Evolutionary conservation across 1,140 invertebrate genomes (phyloP).

Genomic region (Cydia strobilella): DNA sequence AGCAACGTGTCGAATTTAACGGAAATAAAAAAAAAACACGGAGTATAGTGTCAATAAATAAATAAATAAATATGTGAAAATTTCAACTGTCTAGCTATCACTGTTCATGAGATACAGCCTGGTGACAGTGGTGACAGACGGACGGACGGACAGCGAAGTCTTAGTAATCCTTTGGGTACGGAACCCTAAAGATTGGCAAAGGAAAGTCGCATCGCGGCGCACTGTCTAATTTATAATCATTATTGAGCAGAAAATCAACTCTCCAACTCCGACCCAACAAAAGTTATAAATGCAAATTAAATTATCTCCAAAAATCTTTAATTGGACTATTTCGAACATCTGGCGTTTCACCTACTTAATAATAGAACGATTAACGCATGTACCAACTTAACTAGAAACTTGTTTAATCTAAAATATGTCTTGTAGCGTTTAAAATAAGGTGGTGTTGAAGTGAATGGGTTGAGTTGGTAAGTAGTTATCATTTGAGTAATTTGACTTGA

Average conservation of each 20-base stretch:
- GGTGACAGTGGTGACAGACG: too few species aligned
- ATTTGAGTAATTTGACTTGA: conserved; percentile 18
- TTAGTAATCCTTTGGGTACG: too few species aligned
- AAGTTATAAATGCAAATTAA: conserved; percentile 33
- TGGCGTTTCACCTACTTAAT: conserved; percentile 29
- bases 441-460: too few species aligned
- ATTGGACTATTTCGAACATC: conserved; percentile 28
- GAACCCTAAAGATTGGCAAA: too few species aligned
- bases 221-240: background rate
- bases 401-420: background rate
- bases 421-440: background rate
- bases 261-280: conserved; percentile 10
- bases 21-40: too few species aligned
- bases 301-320: conserved; percentile 31
- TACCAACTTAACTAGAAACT: background rate
- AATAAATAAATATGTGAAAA: too few species aligned
- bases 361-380: conserved; percentile 27
- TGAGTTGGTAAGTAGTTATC: conserved; percentile 8
- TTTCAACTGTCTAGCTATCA: too few species aligned
- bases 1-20: too few species aligned
- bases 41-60: too few species aligned
- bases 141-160: too few species aligned
- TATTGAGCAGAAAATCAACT: background rate
- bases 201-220: too few species aligned
- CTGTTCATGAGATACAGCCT: too few species aligned